These are phyloP conservation scores for Zosterops lateralis DNA, from an alignment of 2,113 vertebrate genomes.

Conservation along the genomic window DNA sequence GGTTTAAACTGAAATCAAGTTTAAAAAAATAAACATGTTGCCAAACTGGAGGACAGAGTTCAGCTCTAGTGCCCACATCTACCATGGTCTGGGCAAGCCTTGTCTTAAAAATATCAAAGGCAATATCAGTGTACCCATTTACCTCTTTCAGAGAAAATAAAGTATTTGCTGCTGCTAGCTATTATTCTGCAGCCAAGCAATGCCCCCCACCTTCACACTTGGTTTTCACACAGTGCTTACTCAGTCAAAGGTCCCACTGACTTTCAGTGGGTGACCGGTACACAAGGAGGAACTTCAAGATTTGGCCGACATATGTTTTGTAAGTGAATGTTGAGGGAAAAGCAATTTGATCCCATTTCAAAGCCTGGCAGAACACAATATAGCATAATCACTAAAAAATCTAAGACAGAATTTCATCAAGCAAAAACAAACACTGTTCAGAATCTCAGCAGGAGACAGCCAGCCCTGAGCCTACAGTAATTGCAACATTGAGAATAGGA, in stretches of 20 bases:
- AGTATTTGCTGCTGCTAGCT: not conserved
- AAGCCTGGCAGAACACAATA: conserved; percentile 55
- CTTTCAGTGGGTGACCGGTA: conserved; percentile 2
- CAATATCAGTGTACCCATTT: not conserved
- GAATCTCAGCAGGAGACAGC: conserved; percentile 48
- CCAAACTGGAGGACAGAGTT: not conserved
- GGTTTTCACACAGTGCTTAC: conserved; percentile 15
- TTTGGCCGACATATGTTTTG: conserved; percentile 40
- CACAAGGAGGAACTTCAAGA: conserved; percentile 40
- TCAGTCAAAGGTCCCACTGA: conserved; percentile 23
- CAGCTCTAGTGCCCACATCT: not conserved
- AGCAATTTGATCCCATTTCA: conserved; percentile 60
- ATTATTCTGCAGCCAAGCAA: not conserved
- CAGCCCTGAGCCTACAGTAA: conserved; percentile 50
- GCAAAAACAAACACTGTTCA: conserved; percentile 61
- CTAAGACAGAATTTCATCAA: conserved; percentile 62
- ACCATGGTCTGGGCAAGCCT: not conserved
- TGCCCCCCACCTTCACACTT: not conserved
- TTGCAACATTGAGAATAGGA: conserved; percentile 47
- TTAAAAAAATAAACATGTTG: not conserved
- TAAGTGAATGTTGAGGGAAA: conserved; percentile 20
- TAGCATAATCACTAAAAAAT: conserved; percentile 61
- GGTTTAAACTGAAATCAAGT: not conserved
- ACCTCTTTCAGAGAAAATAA: conserved; percentile 1
- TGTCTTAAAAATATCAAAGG: not conserved